A percentile compares a stretch with the other conserved stretches of the same genome.
These are phyloP conservation scores for Liopterus haemorrhoidalis DNA, from an alignment of 2,888 invertebrate genomes.

Conservation along the genomic window DNA sequence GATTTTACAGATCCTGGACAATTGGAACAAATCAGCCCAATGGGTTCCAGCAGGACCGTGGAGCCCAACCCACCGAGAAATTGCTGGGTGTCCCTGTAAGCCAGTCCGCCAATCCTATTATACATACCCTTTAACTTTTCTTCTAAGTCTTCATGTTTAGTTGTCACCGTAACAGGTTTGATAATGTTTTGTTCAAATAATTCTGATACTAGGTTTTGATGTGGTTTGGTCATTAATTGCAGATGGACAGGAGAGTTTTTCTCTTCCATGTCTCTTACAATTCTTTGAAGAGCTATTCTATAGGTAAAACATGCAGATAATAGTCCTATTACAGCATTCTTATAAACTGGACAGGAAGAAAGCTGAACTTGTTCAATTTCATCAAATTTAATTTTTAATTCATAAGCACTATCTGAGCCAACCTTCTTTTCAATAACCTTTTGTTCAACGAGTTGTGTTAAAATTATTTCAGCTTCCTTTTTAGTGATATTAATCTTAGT, in stretches of 20 bases:
- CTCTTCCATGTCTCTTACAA: constrained; percentile 18
- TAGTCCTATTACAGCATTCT: constrained; percentile 17
- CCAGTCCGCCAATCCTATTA: constrained; percentile 1
- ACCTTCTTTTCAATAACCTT: constrained; percentile 14
- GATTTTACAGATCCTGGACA: too few relatives aligned
- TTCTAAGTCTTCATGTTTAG: neutral
- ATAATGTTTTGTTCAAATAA: constrained; percentile 23
- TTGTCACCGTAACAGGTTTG: constrained; percentile 12
- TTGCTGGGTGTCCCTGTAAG: too few relatives aligned
- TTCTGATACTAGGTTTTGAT: constrained; percentile 22
- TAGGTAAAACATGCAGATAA: constrained; percentile 23
- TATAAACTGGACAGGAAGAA: constrained; percentile 22
- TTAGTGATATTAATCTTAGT: constrained; percentile 16
- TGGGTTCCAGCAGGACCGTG: too few relatives aligned
- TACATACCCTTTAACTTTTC: constrained; percentile 10
- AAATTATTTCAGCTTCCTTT: constrained; percentile 21
- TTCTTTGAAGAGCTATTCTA: constrained; percentile 23
- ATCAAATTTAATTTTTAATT: constrained; percentile 13
- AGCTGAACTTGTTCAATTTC: constrained; percentile 21
- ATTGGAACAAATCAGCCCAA: too few relatives aligned
- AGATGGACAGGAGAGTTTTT: constrained; percentile 12
- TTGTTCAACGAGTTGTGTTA: constrained; percentile 16
- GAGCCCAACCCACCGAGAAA: too few relatives aligned
- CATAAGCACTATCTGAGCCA: constrained; percentile 12
- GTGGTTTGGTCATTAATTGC: constrained; percentile 22